Base-by-base conservation (phyloP, 2,797 vertebrate species). In the Diplodus sargus region DNA sequence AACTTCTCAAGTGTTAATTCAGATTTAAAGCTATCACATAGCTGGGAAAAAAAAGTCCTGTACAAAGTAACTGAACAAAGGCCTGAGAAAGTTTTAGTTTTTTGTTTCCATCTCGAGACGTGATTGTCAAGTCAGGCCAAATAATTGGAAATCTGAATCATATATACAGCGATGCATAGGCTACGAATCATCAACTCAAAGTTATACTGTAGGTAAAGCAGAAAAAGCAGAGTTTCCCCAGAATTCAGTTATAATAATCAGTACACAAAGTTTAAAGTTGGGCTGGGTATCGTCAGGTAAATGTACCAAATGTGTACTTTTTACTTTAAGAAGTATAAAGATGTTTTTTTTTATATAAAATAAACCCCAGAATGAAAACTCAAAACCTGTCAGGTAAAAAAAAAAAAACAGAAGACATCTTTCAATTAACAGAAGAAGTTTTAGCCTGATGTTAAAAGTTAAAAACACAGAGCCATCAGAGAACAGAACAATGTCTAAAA, bases 61-160 rank as follows among this genome's bases (percentile, higher is more conserved):
- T 70, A 84, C 49, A 85, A 63, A 70, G 54, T 10, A 77, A 74
- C 49, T 49, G 7, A 85, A 57, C 49, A 9, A 67, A 78, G 59
- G 82, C 81, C 82, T 69, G 86, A 89, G 79, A 66, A 85, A 78
- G 45, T 45, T 45, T 54, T 60, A 57, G 76, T 81, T 73, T 76
- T 83, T 68, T 39, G 39, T 39, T 39, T 39, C 39, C 79, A 82
- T 88, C 49, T 86, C 4, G 34, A 87, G 83, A 86, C 45, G 45
- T 83, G 92, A 94, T 93, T 93, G 91, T 94, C 93, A 76, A 72
- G 59, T 86, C 80, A 84, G 81, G 85, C 83, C 85, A 58, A 87
- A 81, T 34, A 63, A 48, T 34, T 61, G 45, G 5, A 84, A 76
- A 71, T 63, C 59, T 47, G 66, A 34, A 69, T 82, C 45, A 49